phyloP scores from a whole-genome alignment of 1,140 invertebrate species.

The Zaprionus ornatus region DNA sequence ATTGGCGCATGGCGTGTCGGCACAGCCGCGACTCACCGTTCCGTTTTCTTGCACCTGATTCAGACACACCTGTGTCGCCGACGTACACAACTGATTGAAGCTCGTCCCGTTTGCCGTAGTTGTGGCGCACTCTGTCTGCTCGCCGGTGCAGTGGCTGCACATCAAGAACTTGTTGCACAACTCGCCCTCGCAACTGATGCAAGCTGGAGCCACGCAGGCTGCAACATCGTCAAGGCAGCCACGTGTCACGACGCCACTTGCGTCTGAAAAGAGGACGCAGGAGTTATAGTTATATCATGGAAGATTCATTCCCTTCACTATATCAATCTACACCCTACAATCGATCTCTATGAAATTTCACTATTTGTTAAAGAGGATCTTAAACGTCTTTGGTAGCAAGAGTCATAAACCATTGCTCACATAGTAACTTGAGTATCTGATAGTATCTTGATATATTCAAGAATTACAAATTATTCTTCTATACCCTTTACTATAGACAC shows the following conservation, averaged over 20 bases:
- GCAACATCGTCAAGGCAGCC: conserved; percentile 21
- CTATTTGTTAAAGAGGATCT: too few species aligned
- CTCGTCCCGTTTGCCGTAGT: not conserved
- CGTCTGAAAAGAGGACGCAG: not conserved
- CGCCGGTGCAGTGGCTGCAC: conserved; percentile 46
- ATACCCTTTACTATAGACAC: not conserved
- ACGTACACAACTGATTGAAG: conserved; percentile 9
- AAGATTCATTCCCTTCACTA: too few species aligned
- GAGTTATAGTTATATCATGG: too few species aligned
- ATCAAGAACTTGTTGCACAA: conserved; percentile 51
- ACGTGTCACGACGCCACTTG: conserved; percentile 16
- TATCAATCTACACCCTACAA: too few species aligned
- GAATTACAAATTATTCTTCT: too few species aligned
- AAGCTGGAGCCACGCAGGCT: conserved; percentile 18
- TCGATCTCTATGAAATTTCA: too few species aligned
- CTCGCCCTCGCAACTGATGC: conserved; percentile 19
- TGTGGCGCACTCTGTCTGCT: conserved; percentile 25
- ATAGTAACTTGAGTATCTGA: too few species aligned
- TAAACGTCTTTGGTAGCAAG: too few species aligned
- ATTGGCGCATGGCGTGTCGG: not conserved
- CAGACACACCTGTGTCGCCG: conserved; percentile 23
- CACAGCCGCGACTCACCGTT: conserved; percentile 45
- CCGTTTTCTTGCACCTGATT: conserved; percentile 22
- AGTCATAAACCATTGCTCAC: too few species aligned
- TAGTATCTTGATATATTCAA: too few species aligned